Percentiles rank a stretch among this genome's conserved stretches.
These are phyloP conservation scores for Lottia scabra DNA, from an alignment of 2,888 invertebrate species.

Conservation along the genomic window DNA sequence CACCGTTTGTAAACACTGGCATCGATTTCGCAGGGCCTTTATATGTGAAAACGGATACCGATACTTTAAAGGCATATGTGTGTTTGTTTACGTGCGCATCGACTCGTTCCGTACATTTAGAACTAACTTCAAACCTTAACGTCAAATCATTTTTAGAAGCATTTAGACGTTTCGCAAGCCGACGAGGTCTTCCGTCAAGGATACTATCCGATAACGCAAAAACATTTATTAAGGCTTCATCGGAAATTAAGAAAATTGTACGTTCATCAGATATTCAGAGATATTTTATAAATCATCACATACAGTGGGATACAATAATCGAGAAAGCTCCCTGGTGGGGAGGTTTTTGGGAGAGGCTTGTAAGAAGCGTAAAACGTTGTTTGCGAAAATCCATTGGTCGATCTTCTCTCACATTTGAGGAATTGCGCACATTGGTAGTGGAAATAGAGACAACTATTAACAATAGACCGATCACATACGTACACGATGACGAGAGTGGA, in stretches of 20 bases:
- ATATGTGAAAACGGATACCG: conserved; percentile 29
- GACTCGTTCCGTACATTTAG: conserved; percentile 34
- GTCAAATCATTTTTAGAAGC: conserved; percentile 34
- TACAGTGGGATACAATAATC: no score
- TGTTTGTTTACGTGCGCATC: conserved; percentile 32
- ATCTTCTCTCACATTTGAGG: background rate
- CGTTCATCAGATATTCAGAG: no score
- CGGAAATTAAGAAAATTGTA: no score
- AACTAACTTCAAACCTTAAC: conserved; percentile 25
- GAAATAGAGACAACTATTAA: background rate
- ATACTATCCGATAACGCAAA: background rate
- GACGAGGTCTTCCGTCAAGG: background rate
- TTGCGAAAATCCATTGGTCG: background rate
- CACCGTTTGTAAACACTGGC: conserved; percentile 25
- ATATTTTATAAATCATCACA: no score
- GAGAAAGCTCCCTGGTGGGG: no score
- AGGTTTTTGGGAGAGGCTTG: no score
- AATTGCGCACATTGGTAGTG: background rate
- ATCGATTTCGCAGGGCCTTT: conserved; percentile 42
- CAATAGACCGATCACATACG: background rate
- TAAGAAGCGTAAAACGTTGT: background rate
- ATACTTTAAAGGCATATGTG: conserved; percentile 29
- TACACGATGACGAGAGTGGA: background rate
- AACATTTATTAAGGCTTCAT: background rate
- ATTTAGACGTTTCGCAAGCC: conserved; percentile 24